phyloP scores from a whole-genome alignment of 2,888 invertebrate species.

The Allophyes oxyacanthae region DNA sequence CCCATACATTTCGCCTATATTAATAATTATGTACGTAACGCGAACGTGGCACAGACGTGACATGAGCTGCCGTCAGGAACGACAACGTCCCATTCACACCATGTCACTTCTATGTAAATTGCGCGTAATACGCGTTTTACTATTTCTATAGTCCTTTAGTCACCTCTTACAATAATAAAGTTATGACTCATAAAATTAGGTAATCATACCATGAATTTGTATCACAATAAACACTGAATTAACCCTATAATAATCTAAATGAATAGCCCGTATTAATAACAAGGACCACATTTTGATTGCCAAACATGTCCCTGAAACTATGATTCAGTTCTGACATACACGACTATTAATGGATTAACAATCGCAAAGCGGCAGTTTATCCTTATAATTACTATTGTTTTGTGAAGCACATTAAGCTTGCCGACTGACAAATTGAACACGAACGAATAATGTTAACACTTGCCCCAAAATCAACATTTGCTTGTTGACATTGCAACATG shows the following conservation, averaged over 20 bases:
- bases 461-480: constrained; percentile 70
- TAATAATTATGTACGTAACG: too few relatives aligned
- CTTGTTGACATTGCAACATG: constrained; percentile 64
- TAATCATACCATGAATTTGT: constrained; percentile 1
- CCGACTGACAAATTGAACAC: constrained; percentile 67
- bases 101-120: too few relatives aligned
- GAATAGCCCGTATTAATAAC: constrained; percentile 46
- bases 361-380: constrained; percentile 60
- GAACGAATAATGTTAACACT: constrained; percentile 72
- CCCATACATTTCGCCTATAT: too few relatives aligned
- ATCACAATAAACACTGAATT: constrained; percentile 16
- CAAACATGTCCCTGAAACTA: constrained; percentile 40
- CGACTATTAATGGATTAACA: constrained; percentile 60
- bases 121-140: too few relatives aligned
- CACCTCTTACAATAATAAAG: too few relatives aligned
- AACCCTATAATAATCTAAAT: constrained; percentile 14
- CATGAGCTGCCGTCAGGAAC: too few relatives aligned
- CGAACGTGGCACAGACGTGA: too few relatives aligned
- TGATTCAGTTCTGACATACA: constrained; percentile 41
- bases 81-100: too few relatives aligned
- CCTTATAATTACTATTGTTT: constrained; percentile 67
- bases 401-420: constrained; percentile 64
- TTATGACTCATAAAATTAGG: too few relatives aligned
- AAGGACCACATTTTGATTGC: constrained; percentile 44
- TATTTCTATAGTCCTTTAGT: too few relatives aligned